phyloP scores from a whole-genome alignment of 2,888 invertebrate genomes.

The Macroteleia sp. region DNA sequence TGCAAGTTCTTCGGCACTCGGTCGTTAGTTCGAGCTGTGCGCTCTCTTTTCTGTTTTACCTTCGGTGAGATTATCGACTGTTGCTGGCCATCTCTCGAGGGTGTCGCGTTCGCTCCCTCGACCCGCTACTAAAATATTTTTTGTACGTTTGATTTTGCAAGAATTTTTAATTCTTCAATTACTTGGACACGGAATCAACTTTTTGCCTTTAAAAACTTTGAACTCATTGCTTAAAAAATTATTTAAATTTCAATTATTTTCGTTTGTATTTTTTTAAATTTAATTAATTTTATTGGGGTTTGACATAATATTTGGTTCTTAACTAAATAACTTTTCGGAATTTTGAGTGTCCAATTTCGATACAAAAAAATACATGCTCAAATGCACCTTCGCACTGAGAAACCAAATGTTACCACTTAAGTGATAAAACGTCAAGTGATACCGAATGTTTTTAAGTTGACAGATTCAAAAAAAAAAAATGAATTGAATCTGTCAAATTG shows the following conservation, averaged over 20 bases:
- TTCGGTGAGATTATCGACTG: constrained; percentile 85
- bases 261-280: background rate
- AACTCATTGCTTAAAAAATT: too few relatives aligned
- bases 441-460: too few relatives aligned
- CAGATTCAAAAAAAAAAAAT: too few relatives aligned
- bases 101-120: constrained; percentile 82
- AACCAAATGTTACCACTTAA: too few relatives aligned
- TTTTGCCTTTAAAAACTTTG: too few relatives aligned
- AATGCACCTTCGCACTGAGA: too few relatives aligned
- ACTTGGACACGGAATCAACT: constrained; percentile 23
- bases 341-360: constrained; percentile 20
- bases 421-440: too few relatives aligned
- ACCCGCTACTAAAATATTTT: constrained; percentile 82
- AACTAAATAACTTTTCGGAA: background rate
- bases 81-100: constrained; percentile 84
- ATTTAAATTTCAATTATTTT: constrained; percentile 2
- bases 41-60: constrained; percentile 79
- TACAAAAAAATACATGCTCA: constrained; percentile 22
- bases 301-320: too few relatives aligned
- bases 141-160: constrained; percentile 74
- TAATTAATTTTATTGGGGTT: too few relatives aligned
- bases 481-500: too few relatives aligned
- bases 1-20: constrained; percentile 76
- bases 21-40: constrained; percentile 61
- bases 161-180: constrained; percentile 9